These are phyloP conservation scores for Drosophila paulistorum DNA, from an alignment of 1,140 invertebrate genomes.

Conservation along the genomic window DNA sequence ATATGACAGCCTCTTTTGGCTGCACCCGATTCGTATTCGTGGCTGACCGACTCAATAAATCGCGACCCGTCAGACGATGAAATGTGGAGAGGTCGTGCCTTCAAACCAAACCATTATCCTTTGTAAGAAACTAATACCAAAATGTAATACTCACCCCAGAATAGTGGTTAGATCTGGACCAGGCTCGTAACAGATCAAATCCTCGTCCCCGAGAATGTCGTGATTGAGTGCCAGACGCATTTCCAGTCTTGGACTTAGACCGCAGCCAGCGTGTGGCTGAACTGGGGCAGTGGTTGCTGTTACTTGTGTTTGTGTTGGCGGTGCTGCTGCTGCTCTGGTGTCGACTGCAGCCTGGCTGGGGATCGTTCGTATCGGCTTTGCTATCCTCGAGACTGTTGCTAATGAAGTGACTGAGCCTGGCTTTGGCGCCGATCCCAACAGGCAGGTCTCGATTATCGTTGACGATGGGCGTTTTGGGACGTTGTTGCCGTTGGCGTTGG, in stretches of 20 bases:
- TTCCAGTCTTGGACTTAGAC: conserved; percentile 85
- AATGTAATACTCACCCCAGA: conserved; percentile 68
- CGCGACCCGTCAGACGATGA: conserved; percentile 83
- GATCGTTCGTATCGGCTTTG: conserved; percentile 80
- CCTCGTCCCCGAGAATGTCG: conserved; percentile 83
- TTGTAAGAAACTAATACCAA: background rate
- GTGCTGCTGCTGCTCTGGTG: background rate
- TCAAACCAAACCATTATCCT: conserved; percentile 1
- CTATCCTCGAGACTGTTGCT: conserved; percentile 82
- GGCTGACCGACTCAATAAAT: conserved; percentile 83
- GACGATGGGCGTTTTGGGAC: conserved; percentile 68
- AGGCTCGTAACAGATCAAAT: conserved; percentile 83
- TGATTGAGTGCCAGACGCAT: conserved; percentile 85
- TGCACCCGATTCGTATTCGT: conserved; percentile 81
- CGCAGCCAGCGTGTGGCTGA: conserved; percentile 74
- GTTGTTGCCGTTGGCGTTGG: conserved; percentile 7
- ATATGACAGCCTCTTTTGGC: conserved; percentile 83
- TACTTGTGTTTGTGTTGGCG: conserved; percentile 75
- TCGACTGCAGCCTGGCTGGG: conserved; percentile 55
- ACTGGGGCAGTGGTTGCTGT: conserved; percentile 83
- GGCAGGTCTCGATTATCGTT: conserved; percentile 83
- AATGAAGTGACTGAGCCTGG: conserved; percentile 74
- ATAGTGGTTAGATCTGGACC: conserved; percentile 83
- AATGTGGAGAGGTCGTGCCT: conserved; percentile 83
- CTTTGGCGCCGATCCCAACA: conserved; percentile 69